Evolutionary conservation across 2,113 vertebrate species (phyloP).

Genomic region (Triplophysa siluroides): DNA sequence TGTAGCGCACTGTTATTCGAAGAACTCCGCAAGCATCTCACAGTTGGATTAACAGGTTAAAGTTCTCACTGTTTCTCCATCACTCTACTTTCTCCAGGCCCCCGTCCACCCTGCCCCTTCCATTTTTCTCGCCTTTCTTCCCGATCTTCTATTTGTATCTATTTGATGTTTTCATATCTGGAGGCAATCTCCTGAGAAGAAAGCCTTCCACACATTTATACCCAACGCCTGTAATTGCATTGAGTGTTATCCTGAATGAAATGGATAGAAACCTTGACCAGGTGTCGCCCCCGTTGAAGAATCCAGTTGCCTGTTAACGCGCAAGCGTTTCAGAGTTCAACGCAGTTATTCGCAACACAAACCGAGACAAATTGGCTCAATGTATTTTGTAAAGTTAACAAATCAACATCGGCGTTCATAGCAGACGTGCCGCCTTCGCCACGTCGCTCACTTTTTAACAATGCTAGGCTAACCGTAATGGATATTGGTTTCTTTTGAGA

Average conservation of each 20-base stretch:
- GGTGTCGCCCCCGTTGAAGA: conserved; percentile 26
- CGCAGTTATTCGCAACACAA: background rate
- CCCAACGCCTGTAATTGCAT: conserved; percentile 49
- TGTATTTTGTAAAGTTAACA: conserved; percentile 27
- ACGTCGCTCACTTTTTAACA: conserved; percentile 1
- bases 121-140: conserved; percentile 23
- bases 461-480: background rate
- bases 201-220: conserved; percentile 51
- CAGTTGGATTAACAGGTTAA: conserved; percentile 29
- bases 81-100: background rate
- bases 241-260: conserved; percentile 35
- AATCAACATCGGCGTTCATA: conserved; percentile 33
- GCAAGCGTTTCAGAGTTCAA: background rate
- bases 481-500: conserved; percentile 44
- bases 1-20: too few relatives aligned
- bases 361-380: conserved; percentile 26
- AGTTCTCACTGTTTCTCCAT: conserved; percentile 15
- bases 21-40: too few relatives aligned
- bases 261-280: conserved; percentile 49
- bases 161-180: conserved; percentile 11
- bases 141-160: conserved; percentile 29
- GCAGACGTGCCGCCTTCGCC: background rate
- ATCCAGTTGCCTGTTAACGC: conserved; percentile 24
- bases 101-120: background rate
- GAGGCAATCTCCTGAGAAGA: conserved; percentile 50